Percentiles rank a stretch among this genome's conserved stretches.
phyloP scores from a whole-genome alignment of 2,113 vertebrate genomes.

The Urocolius indicus region DNA sequence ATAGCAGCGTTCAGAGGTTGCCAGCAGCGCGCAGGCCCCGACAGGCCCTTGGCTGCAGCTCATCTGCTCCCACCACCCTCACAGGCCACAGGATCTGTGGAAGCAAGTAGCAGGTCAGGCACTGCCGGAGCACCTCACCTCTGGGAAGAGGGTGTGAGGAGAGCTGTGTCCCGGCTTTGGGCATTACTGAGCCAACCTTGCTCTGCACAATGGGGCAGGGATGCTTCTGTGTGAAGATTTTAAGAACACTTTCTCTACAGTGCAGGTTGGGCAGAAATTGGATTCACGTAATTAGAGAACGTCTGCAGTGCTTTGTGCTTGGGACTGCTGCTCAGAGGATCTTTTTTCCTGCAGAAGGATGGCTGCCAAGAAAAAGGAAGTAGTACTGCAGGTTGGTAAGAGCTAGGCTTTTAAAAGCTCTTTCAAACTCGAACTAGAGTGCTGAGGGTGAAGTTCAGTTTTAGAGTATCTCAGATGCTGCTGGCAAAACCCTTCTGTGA shows the following conservation, averaged over 20 bases:
- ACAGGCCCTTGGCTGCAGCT: not conserved
- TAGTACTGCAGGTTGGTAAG: constrained; percentile 62
- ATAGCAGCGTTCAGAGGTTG: not conserved
- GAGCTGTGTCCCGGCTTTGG: not conserved
- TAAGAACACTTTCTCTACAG: not conserved
- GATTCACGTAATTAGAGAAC: not conserved
- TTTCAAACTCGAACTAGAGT: not conserved
- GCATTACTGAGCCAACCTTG: not conserved
- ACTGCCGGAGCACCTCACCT: accelerated
- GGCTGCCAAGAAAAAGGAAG: constrained; percentile 63
- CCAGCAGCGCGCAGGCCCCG: not conserved
- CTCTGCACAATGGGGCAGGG: not conserved
- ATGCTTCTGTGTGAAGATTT: not conserved
- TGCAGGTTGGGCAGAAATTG: not conserved
- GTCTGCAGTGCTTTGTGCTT: not conserved
- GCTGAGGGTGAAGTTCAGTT: not conserved
- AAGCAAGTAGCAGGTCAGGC: accelerated
- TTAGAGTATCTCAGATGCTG: not conserved
- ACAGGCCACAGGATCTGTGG: not conserved
- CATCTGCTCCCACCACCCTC: accelerated
- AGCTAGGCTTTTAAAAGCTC: not conserved
- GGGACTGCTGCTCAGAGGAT: not conserved
- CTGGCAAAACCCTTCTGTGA: not conserved
- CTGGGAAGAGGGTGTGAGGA: not conserved
- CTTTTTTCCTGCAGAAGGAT: constrained; percentile 9